A percentile compares a stretch with the other conserved stretches of the same genome.
Evolutionary conservation across 2,797 vertebrate genomes (phyloP).

Genomic region (Anguilla anguilla): DNA sequence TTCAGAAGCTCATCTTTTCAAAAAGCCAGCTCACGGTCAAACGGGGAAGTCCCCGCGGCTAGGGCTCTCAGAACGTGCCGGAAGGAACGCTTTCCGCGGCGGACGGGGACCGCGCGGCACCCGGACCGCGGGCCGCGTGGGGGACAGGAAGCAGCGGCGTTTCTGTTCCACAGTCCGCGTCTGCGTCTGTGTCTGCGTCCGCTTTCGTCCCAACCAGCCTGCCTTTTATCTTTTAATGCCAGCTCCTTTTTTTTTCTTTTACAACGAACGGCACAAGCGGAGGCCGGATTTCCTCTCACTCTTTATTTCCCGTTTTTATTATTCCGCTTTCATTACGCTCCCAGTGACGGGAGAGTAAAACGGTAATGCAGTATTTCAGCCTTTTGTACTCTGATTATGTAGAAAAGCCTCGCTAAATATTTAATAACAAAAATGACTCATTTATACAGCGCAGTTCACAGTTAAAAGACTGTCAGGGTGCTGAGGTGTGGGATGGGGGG

Average conservation of each 20-base stretch:
- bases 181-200: too few relatives aligned
- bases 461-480: background rate
- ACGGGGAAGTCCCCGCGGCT: too few relatives aligned
- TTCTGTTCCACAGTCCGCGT: background rate
- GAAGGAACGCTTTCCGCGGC: background rate
- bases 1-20: too few relatives aligned
- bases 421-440: background rate
- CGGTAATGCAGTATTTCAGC: background rate
- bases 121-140: too few relatives aligned
- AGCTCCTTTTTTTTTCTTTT: background rate
- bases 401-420: background rate
- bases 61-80: too few relatives aligned
- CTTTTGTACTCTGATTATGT: background rate
- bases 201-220: background rate
- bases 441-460: background rate
- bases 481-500: too few relatives aligned
- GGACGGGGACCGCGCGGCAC: background rate
- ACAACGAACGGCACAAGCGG: background rate
- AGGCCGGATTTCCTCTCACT: background rate
- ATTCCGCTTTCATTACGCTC: background rate
- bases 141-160: background rate
- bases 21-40: too few relatives aligned
- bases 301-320: background rate
- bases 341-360: background rate
- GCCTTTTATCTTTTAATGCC: background rate